phyloP scores from a whole-genome alignment of 2,113 vertebrate genomes.

The Aphelocoma coerulescens region DNA sequence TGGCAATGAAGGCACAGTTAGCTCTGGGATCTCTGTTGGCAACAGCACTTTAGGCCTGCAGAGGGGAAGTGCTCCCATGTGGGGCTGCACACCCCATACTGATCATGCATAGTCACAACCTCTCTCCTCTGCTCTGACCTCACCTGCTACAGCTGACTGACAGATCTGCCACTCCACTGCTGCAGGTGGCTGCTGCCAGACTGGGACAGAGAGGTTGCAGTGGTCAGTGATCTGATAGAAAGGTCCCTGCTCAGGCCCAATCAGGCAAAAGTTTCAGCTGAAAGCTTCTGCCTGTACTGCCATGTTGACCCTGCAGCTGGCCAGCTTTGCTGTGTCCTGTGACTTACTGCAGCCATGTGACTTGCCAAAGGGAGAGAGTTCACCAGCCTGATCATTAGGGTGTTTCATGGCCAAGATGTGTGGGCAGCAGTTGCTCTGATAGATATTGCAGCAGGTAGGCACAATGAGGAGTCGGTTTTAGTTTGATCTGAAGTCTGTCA shows the following conservation, averaged over 20 bases:
- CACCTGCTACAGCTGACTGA: not conserved
- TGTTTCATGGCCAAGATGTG: rapidly evolving
- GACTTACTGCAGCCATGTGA: not conserved
- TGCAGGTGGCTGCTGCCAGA: not conserved
- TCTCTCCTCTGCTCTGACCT: not conserved
- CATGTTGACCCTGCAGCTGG: not conserved
- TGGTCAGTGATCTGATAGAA: not conserved
- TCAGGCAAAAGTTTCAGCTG: not conserved
- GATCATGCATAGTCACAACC: not conserved
- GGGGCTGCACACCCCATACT: not conserved
- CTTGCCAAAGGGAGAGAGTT: not conserved
- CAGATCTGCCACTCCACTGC: not conserved
- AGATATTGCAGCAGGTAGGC: not conserved
- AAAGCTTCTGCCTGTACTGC: not conserved
- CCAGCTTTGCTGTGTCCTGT: rapidly evolving
- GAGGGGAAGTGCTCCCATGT: not conserved
- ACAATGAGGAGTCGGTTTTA: not conserved
- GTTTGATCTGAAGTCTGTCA: not conserved
- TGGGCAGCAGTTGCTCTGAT: not conserved
- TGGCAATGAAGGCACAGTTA: not conserved
- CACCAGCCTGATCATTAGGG: not conserved
- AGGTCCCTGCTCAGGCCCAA: not conserved
- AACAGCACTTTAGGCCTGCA: not conserved
- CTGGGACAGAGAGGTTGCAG: not conserved
- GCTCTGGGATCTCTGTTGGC: not conserved